Percentiles rank a stretch among this genome's conserved stretches.
These are phyloP conservation scores for Pegoplata infirma DNA, from an alignment of 2,888 invertebrate species.

Conservation along the genomic window DNA sequence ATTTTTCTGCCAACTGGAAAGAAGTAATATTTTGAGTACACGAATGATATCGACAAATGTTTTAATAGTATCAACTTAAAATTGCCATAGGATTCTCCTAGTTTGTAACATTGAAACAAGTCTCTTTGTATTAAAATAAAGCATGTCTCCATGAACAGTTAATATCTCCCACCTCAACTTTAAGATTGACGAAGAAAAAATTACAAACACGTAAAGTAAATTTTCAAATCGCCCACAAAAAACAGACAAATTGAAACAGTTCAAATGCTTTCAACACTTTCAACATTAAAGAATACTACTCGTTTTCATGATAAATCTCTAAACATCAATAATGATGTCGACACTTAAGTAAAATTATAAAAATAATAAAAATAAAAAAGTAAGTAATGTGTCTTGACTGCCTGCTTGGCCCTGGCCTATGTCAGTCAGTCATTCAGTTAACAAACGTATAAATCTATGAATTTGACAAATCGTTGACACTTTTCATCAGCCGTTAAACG, in stretches of 20 bases:
- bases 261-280: background rate
- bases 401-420: background rate
- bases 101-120: too few relatives aligned
- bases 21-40: too few relatives aligned
- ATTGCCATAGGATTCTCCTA: too few relatives aligned
- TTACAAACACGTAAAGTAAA: background rate
- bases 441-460: conserved; percentile 49
- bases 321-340: conserved; percentile 59
- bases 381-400: conserved; percentile 21
- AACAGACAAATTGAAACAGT: conserved; percentile 26
- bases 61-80: too few relatives aligned
- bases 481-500: conserved; percentile 55
- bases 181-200: background rate
- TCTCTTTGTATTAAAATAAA: too few relatives aligned
- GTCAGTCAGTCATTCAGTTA: too few relatives aligned
- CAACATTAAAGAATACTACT: background rate
- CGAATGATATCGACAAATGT: too few relatives aligned
- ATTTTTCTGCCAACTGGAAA: too few relatives aligned
- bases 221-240: conserved; percentile 46
- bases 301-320: conserved; percentile 43
- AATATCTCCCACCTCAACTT: background rate
- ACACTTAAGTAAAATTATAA: too few relatives aligned
- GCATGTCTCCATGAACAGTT: too few relatives aligned
- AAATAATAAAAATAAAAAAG: background rate
- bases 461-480: conserved; percentile 62